Percentiles rank a stretch among this genome's conserved stretches.
Evolutionary conservation across 92 coral and sea anemone genomes (phyloP).

Genomic region (Phenganax stokvisi): DNA sequence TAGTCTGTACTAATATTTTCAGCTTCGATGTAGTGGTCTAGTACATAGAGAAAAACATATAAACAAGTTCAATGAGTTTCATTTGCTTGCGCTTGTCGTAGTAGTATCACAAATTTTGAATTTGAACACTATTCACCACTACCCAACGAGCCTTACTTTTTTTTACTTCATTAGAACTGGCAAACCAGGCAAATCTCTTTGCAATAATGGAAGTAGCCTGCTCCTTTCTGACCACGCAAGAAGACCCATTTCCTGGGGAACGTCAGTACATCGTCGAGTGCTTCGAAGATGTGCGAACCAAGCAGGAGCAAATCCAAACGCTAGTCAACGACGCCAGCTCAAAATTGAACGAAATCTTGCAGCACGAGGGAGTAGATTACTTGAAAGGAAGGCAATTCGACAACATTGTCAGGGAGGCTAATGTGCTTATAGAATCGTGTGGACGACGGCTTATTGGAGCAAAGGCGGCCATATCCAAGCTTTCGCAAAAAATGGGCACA

Average conservation of each 20-base stretch:
- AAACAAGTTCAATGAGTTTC: too few relatives aligned
- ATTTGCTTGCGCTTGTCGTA: too few relatives aligned
- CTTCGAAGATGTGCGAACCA: conserved; percentile 1
- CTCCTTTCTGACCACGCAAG: not conserved
- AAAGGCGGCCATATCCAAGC: not conserved
- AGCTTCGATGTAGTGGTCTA: too few relatives aligned
- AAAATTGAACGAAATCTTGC: not conserved
- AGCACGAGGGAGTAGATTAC: conserved; percentile 5
- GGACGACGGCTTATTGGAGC: not conserved
- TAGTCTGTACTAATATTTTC: too few relatives aligned
- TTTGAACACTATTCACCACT: too few relatives aligned
- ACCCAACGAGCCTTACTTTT: too few relatives aligned
- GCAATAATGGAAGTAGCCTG: conserved; percentile 2
- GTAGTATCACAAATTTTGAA: too few relatives aligned
- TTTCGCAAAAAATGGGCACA: conserved; percentile 2
- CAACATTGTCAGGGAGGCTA: conserved; percentile 26
- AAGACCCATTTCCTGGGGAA: conserved; percentile 5
- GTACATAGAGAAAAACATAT: too few relatives aligned
- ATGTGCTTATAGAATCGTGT: conserved; percentile 16
- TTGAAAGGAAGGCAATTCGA: conserved; percentile 19
- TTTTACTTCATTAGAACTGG: not conserved
- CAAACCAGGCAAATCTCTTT: not conserved
- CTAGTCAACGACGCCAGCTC: not conserved
- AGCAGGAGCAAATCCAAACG: not conserved
- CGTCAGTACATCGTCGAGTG: conserved; percentile 9